phyloP scores from a whole-genome alignment of 2,888 invertebrate genomes.

The Aethes cnicana region DNA sequence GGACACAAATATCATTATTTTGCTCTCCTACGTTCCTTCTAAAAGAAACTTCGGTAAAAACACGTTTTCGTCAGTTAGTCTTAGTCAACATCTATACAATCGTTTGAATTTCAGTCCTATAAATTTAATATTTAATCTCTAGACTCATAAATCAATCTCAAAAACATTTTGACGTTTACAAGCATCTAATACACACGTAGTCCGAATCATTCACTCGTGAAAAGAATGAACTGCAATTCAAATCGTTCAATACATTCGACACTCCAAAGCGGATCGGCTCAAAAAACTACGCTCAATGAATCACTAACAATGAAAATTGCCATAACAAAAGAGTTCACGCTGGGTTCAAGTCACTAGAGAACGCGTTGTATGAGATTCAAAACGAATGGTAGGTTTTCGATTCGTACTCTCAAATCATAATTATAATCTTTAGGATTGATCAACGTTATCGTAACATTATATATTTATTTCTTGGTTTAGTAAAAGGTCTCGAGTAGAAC shows the following conservation, averaged over 20 bases:
- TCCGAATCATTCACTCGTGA: slow-evolving; percentile 32
- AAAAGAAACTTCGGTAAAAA: too few species aligned
- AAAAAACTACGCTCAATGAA: slow-evolving; percentile 59
- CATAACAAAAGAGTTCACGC: slow-evolving; percentile 63
- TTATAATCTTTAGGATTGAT: too few species aligned
- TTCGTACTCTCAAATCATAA: too few species aligned
- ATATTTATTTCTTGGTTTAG: too few species aligned
- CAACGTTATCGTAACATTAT: too few species aligned
- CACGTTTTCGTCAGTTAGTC: too few species aligned
- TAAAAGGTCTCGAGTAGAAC: too few species aligned
- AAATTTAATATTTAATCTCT: not conserved
- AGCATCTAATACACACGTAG: slow-evolving; percentile 26
- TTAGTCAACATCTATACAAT: too few species aligned
- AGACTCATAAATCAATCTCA: slow-evolving; percentile 49
- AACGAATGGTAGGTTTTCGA: too few species aligned
- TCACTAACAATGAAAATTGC: slow-evolving; percentile 75
- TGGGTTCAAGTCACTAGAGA: slow-evolving; percentile 21
- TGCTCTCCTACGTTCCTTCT: too few species aligned
- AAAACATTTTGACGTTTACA: slow-evolving; percentile 58
- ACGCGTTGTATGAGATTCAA: slow-evolving; percentile 6
- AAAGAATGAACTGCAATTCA: too few species aligned
- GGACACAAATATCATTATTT: too few species aligned
- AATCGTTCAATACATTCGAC: slow-evolving; percentile 75
- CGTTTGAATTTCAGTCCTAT: not conserved
- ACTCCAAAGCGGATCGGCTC: slow-evolving; percentile 69